Evolutionary conservation across 2,113 vertebrate genomes (phyloP).

Genomic region (Lasiurus cinereus): DNA sequence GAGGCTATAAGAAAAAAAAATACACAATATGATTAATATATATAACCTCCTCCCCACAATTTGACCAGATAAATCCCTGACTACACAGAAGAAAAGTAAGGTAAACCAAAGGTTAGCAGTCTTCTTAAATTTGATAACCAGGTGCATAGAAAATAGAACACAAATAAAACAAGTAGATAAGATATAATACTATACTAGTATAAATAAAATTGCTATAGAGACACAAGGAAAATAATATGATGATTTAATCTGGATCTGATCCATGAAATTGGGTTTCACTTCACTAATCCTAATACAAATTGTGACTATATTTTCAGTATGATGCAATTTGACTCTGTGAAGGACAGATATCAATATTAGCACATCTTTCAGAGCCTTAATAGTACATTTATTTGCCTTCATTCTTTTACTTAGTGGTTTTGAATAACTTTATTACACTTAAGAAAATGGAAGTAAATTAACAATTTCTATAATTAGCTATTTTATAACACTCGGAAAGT

Average conservation of each 20-base stretch:
- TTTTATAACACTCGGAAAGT: neutral
- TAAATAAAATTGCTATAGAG: conserved; percentile 8
- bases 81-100: neutral
- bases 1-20: neutral
- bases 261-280: neutral
- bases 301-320: conserved; percentile 16
- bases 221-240: neutral
- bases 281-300: conserved; percentile 1
- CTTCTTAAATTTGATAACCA: neutral
- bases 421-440: neutral
- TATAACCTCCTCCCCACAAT: neutral
- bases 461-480: neutral
- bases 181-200: neutral
- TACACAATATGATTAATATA: neutral
- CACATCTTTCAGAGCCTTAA: neutral
- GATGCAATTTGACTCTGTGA: neutral
- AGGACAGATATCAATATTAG: neutral
- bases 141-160: neutral
- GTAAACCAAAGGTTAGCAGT: neutral
- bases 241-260: neutral
- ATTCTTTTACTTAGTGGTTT: conserved; percentile 16
- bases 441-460: neutral
- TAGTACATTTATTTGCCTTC: neutral
- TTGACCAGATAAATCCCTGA: neutral
- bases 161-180: neutral